These are phyloP conservation scores for Esox lucius DNA, from an alignment of 2,797 vertebrate species.

Conservation along the genomic window DNA sequence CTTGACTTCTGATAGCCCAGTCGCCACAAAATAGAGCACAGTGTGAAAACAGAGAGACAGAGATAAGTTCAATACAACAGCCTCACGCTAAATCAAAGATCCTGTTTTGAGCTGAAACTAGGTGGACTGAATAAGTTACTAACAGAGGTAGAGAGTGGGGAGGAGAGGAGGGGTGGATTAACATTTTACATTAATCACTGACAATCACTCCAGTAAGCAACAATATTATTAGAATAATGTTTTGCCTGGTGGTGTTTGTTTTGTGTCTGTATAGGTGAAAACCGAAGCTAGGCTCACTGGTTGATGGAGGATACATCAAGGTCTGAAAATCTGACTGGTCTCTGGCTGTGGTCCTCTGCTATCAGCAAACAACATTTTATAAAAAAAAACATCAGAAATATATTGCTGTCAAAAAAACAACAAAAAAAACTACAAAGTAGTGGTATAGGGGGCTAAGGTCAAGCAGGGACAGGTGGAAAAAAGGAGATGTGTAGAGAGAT, in stretches of 20 bases:
- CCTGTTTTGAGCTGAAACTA: slow-evolving; percentile 10
- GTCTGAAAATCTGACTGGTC: slow-evolving; percentile 61
- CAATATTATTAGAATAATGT: slow-evolving; percentile 62
- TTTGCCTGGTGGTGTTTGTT: slow-evolving; percentile 56
- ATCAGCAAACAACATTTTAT: slow-evolving; percentile 67
- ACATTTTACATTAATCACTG: slow-evolving; percentile 43
- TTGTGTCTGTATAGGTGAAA: slow-evolving; percentile 56
- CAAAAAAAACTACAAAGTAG: slow-evolving; percentile 26
- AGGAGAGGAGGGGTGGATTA: slow-evolving; percentile 27
- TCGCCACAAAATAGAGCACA: slow-evolving; percentile 7
- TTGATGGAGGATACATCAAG: slow-evolving; percentile 70
- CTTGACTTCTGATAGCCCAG: slow-evolving; percentile 24
- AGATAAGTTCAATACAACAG: slow-evolving; percentile 37
- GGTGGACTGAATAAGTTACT: not conserved
- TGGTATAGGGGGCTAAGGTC: slow-evolving; percentile 4
- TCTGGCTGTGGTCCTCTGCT: slow-evolving; percentile 54
- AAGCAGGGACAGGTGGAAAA: not conserved
- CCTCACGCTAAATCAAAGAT: slow-evolving; percentile 31
- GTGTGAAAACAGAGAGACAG: slow-evolving; percentile 4
- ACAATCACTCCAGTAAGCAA: slow-evolving; percentile 45
- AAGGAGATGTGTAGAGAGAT: not conserved
- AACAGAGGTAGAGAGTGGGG: not conserved
- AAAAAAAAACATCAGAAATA: slow-evolving; percentile 49
- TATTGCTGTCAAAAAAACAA: not conserved
- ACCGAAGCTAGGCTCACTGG: slow-evolving; percentile 53